Conservation (phyloP, 2,888 invertebrate species). For the Chalcosyrphus nemorum region DNA sequence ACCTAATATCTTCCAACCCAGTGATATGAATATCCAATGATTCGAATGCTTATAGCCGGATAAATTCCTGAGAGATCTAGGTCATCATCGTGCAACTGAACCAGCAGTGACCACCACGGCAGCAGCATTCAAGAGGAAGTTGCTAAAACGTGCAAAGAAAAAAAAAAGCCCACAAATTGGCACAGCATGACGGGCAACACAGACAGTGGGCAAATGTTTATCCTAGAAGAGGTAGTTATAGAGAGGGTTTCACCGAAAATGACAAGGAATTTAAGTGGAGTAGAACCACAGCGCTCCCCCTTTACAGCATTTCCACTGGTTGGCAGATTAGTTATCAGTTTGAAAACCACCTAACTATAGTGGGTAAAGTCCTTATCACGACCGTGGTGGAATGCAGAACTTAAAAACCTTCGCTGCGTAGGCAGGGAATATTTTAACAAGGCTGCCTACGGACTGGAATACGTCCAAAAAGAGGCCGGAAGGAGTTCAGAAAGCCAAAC, state of each 20-base stretch:
- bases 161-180: background rate
- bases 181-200: background rate
- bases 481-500: no score
- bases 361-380: background rate
- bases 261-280: background rate
- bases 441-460: no score
- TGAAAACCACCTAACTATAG: no score
- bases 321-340: background rate
- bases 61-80: conserved; percentile 9
- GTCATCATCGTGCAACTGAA: conserved; percentile 17
- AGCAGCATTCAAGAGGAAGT: background rate
- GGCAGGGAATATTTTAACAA: no score
- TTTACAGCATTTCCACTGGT: no score
- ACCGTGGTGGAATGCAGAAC: no score
- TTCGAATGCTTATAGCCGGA: conserved; percentile 7
- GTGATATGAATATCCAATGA: conserved; percentile 31
- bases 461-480: no score
- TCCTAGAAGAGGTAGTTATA: background rate
- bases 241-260: no score
- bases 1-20: conserved; percentile 27
- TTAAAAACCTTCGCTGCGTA: no score
- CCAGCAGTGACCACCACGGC: background rate
- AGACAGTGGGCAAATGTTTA: background rate
- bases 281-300: no score
- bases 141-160: background rate